A percentile compares a stretch with the other conserved stretches of the same genome.
These are phyloP conservation scores for Trichacis sp. DNA, from an alignment of 2,888 invertebrate species.

Conservation along the genomic window DNA sequence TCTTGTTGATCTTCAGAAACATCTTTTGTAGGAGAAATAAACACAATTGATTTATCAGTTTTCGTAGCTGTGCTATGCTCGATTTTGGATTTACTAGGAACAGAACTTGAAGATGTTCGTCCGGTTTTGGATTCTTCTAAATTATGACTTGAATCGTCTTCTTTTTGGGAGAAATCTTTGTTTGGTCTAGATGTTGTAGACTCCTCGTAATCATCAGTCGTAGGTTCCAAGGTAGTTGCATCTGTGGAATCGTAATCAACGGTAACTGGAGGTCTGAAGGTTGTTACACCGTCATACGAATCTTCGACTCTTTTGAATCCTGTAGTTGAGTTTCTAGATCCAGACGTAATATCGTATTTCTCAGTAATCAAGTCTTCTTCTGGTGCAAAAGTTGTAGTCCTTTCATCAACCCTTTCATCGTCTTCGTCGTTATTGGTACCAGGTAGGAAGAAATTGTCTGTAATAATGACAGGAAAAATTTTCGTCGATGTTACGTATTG, in stretches of 20 bases:
- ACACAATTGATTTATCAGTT: too few species aligned
- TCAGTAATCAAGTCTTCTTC: background rate
- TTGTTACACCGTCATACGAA: slow-evolving; percentile 19
- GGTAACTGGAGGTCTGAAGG: slow-evolving; percentile 13
- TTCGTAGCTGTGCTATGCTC: too few species aligned
- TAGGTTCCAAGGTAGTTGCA: slow-evolving; percentile 13
- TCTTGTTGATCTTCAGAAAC: background rate
- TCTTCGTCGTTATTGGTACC: slow-evolving; percentile 25
- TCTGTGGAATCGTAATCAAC: slow-evolving; percentile 13
- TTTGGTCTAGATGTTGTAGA: background rate
- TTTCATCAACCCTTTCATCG: background rate
- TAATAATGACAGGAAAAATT: slow-evolving; percentile 60
- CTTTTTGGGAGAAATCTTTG: slow-evolving; percentile 5
- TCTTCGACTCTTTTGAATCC: slow-evolving; percentile 10
- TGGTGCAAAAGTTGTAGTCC: slow-evolving; percentile 16
- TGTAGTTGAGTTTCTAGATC: background rate
- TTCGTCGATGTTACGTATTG: slow-evolving; percentile 31
- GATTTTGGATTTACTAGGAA: too few species aligned
- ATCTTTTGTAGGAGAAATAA: too few species aligned
- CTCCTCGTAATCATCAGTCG: slow-evolving; percentile 17
- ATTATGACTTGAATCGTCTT: background rate
- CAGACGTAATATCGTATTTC: slow-evolving; percentile 10
- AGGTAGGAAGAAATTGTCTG: slow-evolving; percentile 65
- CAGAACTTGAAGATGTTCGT: too few species aligned
- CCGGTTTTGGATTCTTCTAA: background rate